Evolutionary conservation across 2,797 vertebrate species (phyloP), one percentile per base, ranked within the genome.

Genomic region (Sternarchorhynchus goeldii): DNA sequence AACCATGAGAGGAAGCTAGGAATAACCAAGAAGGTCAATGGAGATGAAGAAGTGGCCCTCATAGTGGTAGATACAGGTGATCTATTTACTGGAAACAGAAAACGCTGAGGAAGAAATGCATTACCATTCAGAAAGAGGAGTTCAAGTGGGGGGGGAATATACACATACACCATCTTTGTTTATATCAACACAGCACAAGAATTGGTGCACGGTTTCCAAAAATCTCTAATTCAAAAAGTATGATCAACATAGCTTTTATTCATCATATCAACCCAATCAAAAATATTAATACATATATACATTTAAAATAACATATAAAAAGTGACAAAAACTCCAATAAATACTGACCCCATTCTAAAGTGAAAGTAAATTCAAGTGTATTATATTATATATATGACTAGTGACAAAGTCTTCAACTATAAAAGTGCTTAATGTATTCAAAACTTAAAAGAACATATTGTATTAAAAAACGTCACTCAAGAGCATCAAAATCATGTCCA

Each of bases 221-320:
- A 12, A 5, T 29, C 62, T 17, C 14, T 17, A 32, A 34, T 17
- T 39, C 63, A 66, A 66, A 7, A 39, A 65, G 8, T 65, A 55
- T 70, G 56, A 75, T 55, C 1, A 75, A 72, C 79, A 76, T 56
- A 78, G n/a, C 17, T 62, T 84, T 70, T 79, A 82, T 79, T 69
- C 50, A 65, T 75, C 53, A 78, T 25, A 74, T 34, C 32, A 58
- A 10, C 39, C 64, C 32, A 25, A 72, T 25, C 31, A 63, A 21
- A 72, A 66, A 77, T 34, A 73, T 8, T 14, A 66, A 57, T 60
- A 70, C 20, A 16, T 59, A 75, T 1, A 4, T 31, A 70, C 45
- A 70, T 56, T 31, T 70, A 56, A 77, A 63, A 71, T 56, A 68
- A n/a, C 29, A 50, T 10, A 53, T 14, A 58, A 60, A 73, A 36